phyloP scores from a whole-genome alignment of 2,113 vertebrate species.

The Salvelinus fontinalis region DNA sequence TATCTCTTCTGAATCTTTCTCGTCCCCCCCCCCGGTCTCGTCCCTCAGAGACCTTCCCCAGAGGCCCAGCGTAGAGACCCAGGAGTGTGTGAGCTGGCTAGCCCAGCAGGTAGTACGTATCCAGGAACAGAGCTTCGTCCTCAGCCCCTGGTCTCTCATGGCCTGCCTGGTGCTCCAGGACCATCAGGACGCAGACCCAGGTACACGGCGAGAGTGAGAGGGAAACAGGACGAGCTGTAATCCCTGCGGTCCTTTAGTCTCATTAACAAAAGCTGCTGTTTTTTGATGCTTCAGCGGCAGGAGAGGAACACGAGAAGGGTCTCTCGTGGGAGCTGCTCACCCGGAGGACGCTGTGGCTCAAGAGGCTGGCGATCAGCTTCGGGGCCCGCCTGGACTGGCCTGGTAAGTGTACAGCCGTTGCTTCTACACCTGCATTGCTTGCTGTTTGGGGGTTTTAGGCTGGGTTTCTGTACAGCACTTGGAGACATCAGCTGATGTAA shows the following conservation, averaged over 20 bases:
- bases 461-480: slow-evolving; percentile 6
- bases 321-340: slow-evolving; percentile 76
- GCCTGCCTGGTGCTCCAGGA: slow-evolving; percentile 83
- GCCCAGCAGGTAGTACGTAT: slow-evolving; percentile 83
- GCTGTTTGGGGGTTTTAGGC: not conserved
- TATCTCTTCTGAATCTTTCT: too few relatives aligned
- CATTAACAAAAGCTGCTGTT: not conserved
- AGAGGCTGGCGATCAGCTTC: slow-evolving; percentile 78
- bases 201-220: not conserved
- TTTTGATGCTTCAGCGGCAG: too few relatives aligned
- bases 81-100: slow-evolving; percentile 80
- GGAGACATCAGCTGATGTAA: too few relatives aligned
- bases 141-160: slow-evolving; percentile 85
- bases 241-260: slow-evolving; percentile 25
- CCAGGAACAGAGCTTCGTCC: slow-evolving; percentile 85
- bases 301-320: slow-evolving; percentile 52
- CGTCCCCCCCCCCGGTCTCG: not conserved
- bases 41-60: slow-evolving; percentile 83
- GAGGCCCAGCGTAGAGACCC: slow-evolving; percentile 78
- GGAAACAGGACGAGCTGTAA: not conserved
- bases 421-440: not conserved
- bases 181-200: slow-evolving; percentile 5
- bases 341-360: slow-evolving; percentile 85
- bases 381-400: slow-evolving; percentile 87
- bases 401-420: slow-evolving; percentile 59